A percentile compares a stretch with the other conserved stretches of the same genome.
Conservation (phyloP, 2,888 invertebrate genomes). For the Exocentrus adspersus region DNA sequence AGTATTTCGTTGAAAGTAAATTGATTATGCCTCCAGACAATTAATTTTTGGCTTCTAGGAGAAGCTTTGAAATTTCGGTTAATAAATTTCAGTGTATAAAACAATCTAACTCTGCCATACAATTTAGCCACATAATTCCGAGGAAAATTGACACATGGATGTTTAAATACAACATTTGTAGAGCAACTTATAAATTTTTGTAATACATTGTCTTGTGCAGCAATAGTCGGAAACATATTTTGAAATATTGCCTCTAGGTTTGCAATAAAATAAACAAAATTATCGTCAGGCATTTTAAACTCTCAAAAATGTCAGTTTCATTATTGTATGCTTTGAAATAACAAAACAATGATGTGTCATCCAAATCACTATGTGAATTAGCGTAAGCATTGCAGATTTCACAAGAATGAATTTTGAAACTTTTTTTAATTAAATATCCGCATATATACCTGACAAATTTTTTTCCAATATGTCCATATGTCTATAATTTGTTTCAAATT, state of each 20-base stretch:
- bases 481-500: neutral
- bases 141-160: neutral
- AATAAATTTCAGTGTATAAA: neutral
- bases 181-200: neutral
- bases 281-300: neutral
- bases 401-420: neutral
- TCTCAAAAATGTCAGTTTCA: neutral
- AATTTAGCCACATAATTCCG: neutral
- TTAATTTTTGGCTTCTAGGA: too few species aligned
- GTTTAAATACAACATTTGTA: neutral
- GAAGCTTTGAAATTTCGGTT: neutral
- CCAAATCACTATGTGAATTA: neutral
- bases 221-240: neutral
- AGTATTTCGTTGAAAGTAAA: too few species aligned
- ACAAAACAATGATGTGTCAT: neutral
- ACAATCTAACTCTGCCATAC: neutral
- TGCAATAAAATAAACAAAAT: neutral
- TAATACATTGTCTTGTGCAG: neutral
- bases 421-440: neutral
- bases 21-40: too few species aligned
- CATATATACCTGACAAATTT: neutral
- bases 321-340: neutral
- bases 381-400: neutral
- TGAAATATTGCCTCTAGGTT: neutral
- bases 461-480: neutral